Base-by-base conservation (phyloP, 2,888 invertebrate genomes). In the Drosophila limbata region DNA sequence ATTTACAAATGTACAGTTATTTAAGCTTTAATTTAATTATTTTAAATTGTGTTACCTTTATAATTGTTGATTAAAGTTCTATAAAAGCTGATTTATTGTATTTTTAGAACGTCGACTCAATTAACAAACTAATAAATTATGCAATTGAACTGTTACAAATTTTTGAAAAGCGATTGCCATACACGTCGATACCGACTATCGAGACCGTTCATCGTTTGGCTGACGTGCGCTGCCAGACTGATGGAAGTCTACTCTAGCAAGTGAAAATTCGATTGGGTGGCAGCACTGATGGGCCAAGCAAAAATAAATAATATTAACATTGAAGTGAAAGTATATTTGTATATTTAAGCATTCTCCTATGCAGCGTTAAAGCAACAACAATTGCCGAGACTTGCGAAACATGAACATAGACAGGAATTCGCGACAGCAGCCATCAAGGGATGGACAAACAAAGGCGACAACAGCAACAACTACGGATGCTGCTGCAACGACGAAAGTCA, bases 271-370 rank as follows among this genome's bases (percentile, higher is more conserved):
- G 5, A 45, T 33, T 44, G 17, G 19, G 21, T 79, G 74, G 78
- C 72, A 76, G 60, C 76, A 45, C 73, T 52, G 17, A 21, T 15
- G 11, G 13, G 13, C 39, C 62, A 61, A 70, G 40, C 71, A 77
- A 75, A 79, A 77, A 77, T 77, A 77, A 77, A 77, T 77, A 77
- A 68, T 68, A 78, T 73, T 63, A 73, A 33, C 40, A 60, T 67
- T 71, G 66, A 70, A 74, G 77, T 74, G 77, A 77, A 77, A 77
- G 77, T 74, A n/a, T 25, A 25, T 25, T 5, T 25, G 5, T 6
- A 68, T 45, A 69, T 45, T 53, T 68, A 74, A 65, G 31, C 60
- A 62, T 28, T 60, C 65, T 63, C 68, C 71, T 68, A 77, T 77
- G 77, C 67, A 66, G 57, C 53, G 53, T 15, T 52, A 39, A 69